Conservation (phyloP, 2,113 vertebrate species). For the Podarcis muralis region DNA sequence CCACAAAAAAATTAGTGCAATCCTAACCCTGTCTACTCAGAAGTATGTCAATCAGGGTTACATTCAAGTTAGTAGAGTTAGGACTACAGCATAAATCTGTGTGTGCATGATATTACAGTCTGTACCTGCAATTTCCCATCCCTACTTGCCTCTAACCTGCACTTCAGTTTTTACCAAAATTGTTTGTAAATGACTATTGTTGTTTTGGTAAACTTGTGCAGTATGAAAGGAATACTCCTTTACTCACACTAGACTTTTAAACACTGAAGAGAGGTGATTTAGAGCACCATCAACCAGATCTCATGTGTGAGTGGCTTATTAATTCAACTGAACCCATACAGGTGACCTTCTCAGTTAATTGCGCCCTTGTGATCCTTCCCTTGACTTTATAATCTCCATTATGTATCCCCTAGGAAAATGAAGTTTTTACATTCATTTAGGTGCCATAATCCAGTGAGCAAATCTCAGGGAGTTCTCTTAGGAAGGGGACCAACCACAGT, state of each 20-base stretch:
- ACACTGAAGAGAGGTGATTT: neutral
- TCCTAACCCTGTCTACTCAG: neutral
- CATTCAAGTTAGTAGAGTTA: too few species aligned
- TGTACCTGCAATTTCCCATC: neutral
- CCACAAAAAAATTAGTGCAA: neutral
- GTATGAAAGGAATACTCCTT: neutral
- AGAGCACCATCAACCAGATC: neutral
- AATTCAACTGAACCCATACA: neutral
- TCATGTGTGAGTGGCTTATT: neutral
- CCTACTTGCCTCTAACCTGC: neutral
- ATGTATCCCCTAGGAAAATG: neutral
- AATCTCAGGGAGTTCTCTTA: neutral
- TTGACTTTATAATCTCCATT: neutral
- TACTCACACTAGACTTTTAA: neutral
- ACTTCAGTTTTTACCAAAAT: neutral
- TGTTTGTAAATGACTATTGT: neutral
- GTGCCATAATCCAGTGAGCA: neutral
- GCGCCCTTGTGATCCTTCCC: neutral
- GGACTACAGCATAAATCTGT: too few species aligned
- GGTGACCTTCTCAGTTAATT: neutral
- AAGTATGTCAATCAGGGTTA: too few species aligned
- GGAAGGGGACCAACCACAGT: neutral
- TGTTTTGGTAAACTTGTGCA: neutral
- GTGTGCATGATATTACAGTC: too few species aligned
- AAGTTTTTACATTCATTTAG: neutral